Base-by-base conservation (phyloP, 1,140 invertebrate species). In the Solenopsis invicta region DNA sequence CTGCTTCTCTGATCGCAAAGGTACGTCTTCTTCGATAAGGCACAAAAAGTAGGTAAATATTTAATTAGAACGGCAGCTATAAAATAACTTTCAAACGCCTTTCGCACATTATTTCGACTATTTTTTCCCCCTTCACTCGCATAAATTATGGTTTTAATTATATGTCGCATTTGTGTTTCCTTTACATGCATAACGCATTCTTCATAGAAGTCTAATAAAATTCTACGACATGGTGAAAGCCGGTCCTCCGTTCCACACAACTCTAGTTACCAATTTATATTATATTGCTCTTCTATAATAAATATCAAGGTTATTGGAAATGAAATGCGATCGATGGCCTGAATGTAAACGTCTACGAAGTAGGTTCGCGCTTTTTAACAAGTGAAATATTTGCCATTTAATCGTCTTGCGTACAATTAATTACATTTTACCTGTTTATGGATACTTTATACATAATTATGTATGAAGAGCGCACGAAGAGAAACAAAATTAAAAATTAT, bases 61-160 rank as follows among this genome's bases (percentile, higher is more conserved):
- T 16, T 41, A 13, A 76, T 1, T 76, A 24, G 41, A 41, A 41
- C 41, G 3, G 41, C 41, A 41, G 41, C 8, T 41, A 34, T n/a
- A 21, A 9, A 12, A n/a, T 29, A 21, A 34, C 9, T 34, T 64
- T 64, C 24, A 5, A 6, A 41, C 24, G 6, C 41, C 48, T 48
- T 2, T 18, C 16, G 24, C 18, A 9, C 0, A 34, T 54, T 56
- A 21, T 77, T 77, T 0, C 5, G 3, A 48, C 45, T 61, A 34
- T 64, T 48, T 59, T 76, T 59, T 37, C 18, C 21, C 21, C 50
- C 29, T 59, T 75, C 41, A 69, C 21, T 9, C 16, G 12, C 8
- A 24, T 21, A n/a, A 52, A 52, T 66, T 64, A 18, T 67, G 34
- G 24, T 37, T 67, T 52, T 80, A 80, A 80, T 67, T 52, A 67